These are phyloP conservation scores for Pinctada fucata DNA, from an alignment of 2,888 invertebrate species.

Conservation along the genomic window DNA sequence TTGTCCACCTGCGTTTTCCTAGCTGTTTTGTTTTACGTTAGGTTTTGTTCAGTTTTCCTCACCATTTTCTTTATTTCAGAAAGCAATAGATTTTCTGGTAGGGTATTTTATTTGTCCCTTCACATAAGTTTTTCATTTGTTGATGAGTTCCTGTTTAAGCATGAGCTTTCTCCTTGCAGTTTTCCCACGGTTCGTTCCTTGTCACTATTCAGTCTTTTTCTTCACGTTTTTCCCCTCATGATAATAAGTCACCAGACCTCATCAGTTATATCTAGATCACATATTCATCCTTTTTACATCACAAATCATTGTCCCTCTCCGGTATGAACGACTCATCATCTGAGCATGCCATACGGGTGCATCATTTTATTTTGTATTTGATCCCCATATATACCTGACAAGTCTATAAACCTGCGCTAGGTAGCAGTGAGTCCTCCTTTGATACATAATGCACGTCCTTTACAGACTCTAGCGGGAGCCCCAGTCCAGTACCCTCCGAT, in stretches of 20 bases:
- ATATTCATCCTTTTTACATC: no score
- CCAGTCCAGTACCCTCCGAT: constrained; percentile 69
- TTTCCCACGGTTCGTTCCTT: background rate
- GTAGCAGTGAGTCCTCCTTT: background rate
- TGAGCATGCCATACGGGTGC: no score
- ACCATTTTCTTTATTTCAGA: constrained; percentile 42
- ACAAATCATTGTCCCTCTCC: no score
- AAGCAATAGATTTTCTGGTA: constrained; percentile 52
- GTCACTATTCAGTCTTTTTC: background rate
- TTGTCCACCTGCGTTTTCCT: no score
- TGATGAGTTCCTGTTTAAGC: background rate
- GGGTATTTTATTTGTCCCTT: constrained; percentile 30
- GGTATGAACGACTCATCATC: no score
- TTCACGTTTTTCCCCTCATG: background rate
- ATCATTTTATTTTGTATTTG: no score
- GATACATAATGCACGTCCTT: constrained; percentile 44
- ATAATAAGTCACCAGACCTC: background rate
- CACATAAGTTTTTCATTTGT: background rate
- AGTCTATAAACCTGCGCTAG: no score
- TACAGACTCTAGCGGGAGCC: constrained; percentile 72
- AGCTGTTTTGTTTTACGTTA: no score
- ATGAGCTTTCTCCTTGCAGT: background rate
- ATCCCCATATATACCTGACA: no score
- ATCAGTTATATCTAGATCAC: no score
- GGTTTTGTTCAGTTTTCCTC: background rate